Percentiles rank a stretch among this genome's conserved stretches.
Conservation (phyloP, 1,140 invertebrate genomes). For the Tetranychus cinnabarinus region DNA sequence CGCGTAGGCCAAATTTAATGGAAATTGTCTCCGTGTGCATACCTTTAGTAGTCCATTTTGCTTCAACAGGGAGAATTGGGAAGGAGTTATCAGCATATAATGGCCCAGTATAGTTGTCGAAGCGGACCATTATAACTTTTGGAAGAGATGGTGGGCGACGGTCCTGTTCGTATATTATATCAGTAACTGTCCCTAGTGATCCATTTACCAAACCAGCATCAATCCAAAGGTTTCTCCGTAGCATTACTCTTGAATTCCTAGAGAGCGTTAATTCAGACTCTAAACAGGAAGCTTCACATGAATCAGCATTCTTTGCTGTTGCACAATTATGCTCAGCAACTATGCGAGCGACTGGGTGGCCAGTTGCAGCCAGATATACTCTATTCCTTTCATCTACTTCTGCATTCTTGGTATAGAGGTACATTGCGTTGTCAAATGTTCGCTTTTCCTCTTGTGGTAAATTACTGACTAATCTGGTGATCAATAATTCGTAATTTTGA, state of each 20-base stretch:
- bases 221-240: not conserved
- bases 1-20: slow-evolving; percentile 19
- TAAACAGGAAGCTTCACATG: too few relatives aligned
- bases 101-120: too few relatives aligned
- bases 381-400: not conserved
- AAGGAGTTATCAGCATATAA: not conserved
- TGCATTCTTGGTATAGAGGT: not conserved
- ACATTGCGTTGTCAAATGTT: not conserved
- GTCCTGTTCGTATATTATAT: too few relatives aligned
- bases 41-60: not conserved
- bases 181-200: too few relatives aligned
- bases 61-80: not conserved
- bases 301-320: not conserved
- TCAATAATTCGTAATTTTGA: not conserved
- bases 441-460: not conserved
- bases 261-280: too few relatives aligned
- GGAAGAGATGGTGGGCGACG: too few relatives aligned
- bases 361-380: not conserved
- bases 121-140: too few relatives aligned
- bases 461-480: not conserved
- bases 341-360: not conserved
- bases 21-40: slow-evolving; percentile 1
- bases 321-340: not conserved
- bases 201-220: too few relatives aligned
- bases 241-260: too few relatives aligned